A percentile compares a stretch with the other conserved stretches of the same genome.
Evolutionary conservation across 1,140 invertebrate species (phyloP).

Genomic region (Nautilus pompilius): DNA sequence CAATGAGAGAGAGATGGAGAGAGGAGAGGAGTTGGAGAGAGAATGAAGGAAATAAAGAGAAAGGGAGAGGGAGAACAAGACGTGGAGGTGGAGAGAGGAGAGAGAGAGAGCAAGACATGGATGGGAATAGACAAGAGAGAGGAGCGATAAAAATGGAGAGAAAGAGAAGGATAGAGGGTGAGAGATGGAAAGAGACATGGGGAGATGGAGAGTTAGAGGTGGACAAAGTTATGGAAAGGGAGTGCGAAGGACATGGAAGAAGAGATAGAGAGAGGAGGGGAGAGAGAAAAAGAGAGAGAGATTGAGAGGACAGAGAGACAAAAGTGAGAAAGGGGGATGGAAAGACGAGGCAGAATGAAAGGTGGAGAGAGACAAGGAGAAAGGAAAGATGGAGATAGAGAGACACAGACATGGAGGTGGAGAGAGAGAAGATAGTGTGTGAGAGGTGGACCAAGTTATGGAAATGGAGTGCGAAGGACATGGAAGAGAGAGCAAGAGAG

Average conservation of each 20-base stretch:
- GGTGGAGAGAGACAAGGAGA: background rate
- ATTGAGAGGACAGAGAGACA: background rate
- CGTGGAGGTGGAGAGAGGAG: too few species aligned
- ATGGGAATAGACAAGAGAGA: too few species aligned
- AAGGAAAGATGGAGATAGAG: background rate
- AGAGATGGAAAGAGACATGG: too few species aligned
- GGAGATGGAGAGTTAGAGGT: background rate
- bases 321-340: background rate
- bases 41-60: too few species aligned
- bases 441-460: background rate
- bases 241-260: background rate
- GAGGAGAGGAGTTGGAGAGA: too few species aligned
- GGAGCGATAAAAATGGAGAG: too few species aligned
- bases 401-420: background rate
- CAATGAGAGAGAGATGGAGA: too few species aligned
- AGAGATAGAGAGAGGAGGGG: background rate
- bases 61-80: too few species aligned
- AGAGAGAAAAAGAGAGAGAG: conserved; percentile 3
- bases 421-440: background rate
- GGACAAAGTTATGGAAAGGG: background rate
- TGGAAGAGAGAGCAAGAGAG: background rate
- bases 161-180: too few species aligned
- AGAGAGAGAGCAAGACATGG: too few species aligned
- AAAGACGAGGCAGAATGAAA: background rate
- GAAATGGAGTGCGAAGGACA: background rate